Conservation (phyloP, 2,797 vertebrate species). For the Arrhamphus sclerolepis region DNA sequence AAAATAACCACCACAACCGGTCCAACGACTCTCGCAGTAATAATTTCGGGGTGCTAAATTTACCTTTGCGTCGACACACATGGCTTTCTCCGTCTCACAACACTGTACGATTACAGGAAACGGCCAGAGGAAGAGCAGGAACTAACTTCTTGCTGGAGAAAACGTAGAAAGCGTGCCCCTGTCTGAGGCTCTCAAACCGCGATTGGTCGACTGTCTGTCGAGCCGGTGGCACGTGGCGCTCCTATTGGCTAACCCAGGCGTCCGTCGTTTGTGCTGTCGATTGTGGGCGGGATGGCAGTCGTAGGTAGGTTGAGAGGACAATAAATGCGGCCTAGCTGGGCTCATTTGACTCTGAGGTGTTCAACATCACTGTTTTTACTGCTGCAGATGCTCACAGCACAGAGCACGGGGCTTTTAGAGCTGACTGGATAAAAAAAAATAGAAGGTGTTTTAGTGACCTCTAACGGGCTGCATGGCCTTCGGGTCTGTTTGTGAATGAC, state of each 20-base stretch:
- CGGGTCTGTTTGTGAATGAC: conserved; percentile 26
- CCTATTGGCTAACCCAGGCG: conserved; percentile 53
- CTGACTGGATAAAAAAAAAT: conserved; percentile 7
- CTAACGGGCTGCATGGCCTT: neutral
- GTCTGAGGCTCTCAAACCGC: conserved; percentile 13
- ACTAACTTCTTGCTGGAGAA: conserved; percentile 83
- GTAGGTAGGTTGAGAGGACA: conserved; percentile 79
- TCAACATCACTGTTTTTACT: conserved; percentile 49
- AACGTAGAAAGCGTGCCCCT: conserved; percentile 67
- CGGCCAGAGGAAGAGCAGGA: conserved; percentile 86
- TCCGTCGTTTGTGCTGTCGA: conserved; percentile 47
- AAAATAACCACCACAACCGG: conserved; percentile 67
- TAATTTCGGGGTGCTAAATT: conserved; percentile 83
- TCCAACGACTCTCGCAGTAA: conserved; percentile 67
- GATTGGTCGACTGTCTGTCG: conserved; percentile 64
- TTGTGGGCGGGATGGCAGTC: conserved; percentile 70
- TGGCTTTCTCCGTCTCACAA: conserved; percentile 90
- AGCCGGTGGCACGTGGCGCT: conserved; percentile 54
- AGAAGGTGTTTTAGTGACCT: conserved; percentile 1
- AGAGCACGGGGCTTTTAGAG: neutral
- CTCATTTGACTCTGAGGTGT: conserved; percentile 67
- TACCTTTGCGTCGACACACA: conserved; percentile 88
- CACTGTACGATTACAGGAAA: conserved; percentile 88
- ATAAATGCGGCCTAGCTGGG: conserved; percentile 83
- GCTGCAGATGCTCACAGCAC: conserved; percentile 4